phyloP scores from a whole-genome alignment of 2,888 invertebrate genomes.

The Caradrina kadenii region DNA sequence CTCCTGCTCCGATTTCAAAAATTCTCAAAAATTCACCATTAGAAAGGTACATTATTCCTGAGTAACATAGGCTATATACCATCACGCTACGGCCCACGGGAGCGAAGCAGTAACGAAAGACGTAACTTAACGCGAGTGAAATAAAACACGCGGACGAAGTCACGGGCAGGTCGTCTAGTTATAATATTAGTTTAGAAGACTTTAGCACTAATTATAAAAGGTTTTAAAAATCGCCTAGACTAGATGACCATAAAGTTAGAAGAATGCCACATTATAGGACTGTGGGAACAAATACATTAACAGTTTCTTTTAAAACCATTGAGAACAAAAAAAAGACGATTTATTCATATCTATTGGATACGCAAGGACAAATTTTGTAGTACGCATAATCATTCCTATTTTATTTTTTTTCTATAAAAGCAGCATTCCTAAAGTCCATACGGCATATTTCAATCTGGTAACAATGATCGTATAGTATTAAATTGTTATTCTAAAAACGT shows the following conservation, averaged over 20 bases:
- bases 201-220: not conserved
- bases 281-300: not conserved
- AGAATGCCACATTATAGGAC: constrained; percentile 4
- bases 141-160: no score
- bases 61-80: no score
- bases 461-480: constrained; percentile 23
- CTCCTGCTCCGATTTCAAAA: no score
- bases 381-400: not conserved
- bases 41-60: no score
- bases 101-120: no score
- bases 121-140: no score
- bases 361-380: not conserved
- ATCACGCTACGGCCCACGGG: no score
- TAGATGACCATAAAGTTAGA: not conserved
- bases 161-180: no score
- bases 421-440: constrained; percentile 16
- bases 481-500: constrained; percentile 37
- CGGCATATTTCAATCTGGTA: constrained; percentile 27
- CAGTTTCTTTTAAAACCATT: not conserved
- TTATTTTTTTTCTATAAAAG: not conserved
- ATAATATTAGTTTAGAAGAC: not conserved
- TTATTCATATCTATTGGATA: not conserved
- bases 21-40: no score
- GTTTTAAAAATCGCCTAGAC: not conserved
- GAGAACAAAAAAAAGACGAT: no score